Conservation (phyloP, 64 coral and sea anemone genomes). For the Anthopleura sola region DNA sequence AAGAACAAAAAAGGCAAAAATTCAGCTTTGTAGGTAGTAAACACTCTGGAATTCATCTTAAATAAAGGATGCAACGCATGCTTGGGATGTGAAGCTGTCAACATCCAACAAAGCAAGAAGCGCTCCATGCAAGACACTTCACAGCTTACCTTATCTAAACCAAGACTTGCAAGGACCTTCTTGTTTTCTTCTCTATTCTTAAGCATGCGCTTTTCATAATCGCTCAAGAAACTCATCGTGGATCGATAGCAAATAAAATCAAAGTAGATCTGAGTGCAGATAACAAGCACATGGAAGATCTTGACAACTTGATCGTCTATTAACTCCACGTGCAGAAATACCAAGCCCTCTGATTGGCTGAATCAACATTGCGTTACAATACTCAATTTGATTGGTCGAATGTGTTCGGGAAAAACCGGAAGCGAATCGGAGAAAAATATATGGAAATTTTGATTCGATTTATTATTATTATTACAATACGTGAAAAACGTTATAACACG, state of each 20-base stretch:
- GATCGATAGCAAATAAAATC: background rate
- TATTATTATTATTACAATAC: too few species aligned
- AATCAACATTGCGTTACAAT: background rate
- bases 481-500: background rate
- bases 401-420: constrained; percentile 9
- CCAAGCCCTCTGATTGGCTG: background rate
- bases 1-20: background rate
- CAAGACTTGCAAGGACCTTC: constrained; percentile 35
- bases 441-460: background rate
- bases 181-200: constrained; percentile 57
- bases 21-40: background rate
- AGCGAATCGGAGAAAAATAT: background rate
- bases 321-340: constrained; percentile 11
- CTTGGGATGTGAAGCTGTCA: background rate
- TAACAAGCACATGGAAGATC: background rate
- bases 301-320: background rate
- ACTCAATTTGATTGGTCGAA: background rate
- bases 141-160: constrained; percentile 34
- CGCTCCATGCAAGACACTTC: background rate
- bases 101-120: background rate
- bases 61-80: background rate
- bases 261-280: background rate
- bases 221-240: constrained; percentile 22
- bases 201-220: constrained; percentile 33
- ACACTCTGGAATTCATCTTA: background rate